Base-by-base conservation (phyloP, 2,888 invertebrate species). In the Cantharis nigra region DNA sequence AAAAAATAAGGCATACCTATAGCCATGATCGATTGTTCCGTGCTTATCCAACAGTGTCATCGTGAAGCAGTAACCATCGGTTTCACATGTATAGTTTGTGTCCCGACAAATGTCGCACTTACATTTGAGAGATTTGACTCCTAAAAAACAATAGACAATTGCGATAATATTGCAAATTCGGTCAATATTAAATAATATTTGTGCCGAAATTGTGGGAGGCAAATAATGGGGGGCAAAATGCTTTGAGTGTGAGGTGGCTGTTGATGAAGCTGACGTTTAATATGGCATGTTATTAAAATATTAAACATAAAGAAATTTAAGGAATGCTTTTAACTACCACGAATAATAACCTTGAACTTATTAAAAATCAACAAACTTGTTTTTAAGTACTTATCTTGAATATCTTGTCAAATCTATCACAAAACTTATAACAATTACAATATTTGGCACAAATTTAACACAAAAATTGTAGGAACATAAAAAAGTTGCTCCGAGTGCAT, bases 41-140 rank as follows among this genome's bases (percentile, higher is more conserved):
- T 83, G 81, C 84, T 92, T 92, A 73, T 92, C 91, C 81, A 92
- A 86, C 79, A 92, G 92, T 79, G 94, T 93, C 75, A 96, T 94
- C 3, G 96, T 95, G 85, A 95, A 97, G 88, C 97, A 97, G 86
- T 93, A 94, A 65, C 97, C 97, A 89, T 97, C 96, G 4, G 97
- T 97, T 87, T 93, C 93, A 89, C 97, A 97, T 33, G 96, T 95
- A 85, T 92, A 90, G 87, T 97, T 96, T 72, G 91, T 91, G 13
- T 93, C 92, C 81, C 90, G 90, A 85, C 95, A 94, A 84, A 94
- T 92, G 86, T 95, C 95, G 90, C 97, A 97, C 89, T 94, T 94
- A 88, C 97, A 97, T 89, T 94, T 94, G 84, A 96, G 89, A 75
- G 86, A 83, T 82, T 83, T 83, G 72, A 86, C 85, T 81, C 92